Evolutionary conservation across 2,797 vertebrate species (phyloP), one percentile per base, ranked within the genome.

Genomic region (Myiotriccus ornatus): DNA sequence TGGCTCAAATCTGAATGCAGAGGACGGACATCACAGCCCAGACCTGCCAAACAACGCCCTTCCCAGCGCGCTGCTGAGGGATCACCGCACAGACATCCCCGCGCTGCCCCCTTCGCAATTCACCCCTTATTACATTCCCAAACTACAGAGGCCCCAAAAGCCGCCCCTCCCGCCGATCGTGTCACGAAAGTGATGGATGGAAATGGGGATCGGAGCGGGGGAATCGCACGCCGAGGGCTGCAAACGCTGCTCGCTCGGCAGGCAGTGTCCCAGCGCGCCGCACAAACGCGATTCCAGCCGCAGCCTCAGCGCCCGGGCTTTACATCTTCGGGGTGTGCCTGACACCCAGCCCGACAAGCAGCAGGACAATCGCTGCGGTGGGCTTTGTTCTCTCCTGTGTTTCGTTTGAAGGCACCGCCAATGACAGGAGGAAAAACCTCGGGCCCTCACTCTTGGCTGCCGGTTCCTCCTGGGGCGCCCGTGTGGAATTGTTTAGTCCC

Each of bases 241-340:
- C 82, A 94, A 93, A 96, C 92, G 85, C 94, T 17, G 14, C 73
- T 96, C 94, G 75, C 74, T 93, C 65, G 81, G 39, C 77, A 79
- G 84, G 93, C 78, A 78, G 80, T 30, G 94, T 89, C 91, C 8
- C 84, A 20, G 62, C 70, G 84, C 96, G 71, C 65, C 90, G 96
- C 94, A 94, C 90, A 73, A 96, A 90, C 35, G 34, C 59, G 53
- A 87, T 97, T 91, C 94, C 94, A 92, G 27, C 14, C 34, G 67
- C 81, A 56, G 19, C 35, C 57, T 97, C 79, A 89, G 94, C 81
- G 55, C 89, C 4, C 11, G 62, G 67, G 83, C 88, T 89, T 91
- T 96, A 87, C 94, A 90, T 95, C 92, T 65, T 81, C 5, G 3
- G 18, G 73, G 84, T 65, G 89, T 52, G 71, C 80, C 95, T 75